Conservation (phyloP, 2,888 invertebrate genomes). For the Criorhina ranunculi region DNA sequence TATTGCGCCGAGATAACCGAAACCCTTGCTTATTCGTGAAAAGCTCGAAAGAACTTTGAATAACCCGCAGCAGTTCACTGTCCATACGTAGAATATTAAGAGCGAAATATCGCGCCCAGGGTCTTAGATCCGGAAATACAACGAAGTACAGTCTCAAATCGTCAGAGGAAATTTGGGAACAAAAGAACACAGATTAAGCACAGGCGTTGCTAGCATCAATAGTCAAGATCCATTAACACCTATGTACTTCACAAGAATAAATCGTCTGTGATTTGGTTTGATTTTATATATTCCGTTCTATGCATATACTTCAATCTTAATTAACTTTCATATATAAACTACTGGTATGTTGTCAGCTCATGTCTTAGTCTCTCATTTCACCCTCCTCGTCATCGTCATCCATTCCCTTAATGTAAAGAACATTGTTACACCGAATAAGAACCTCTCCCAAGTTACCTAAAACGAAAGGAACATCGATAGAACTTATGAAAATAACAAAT, state of each 20-base stretch:
- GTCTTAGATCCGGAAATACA: too few species aligned
- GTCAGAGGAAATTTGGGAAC: too few species aligned
- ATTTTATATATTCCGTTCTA: slow-evolving; percentile 40
- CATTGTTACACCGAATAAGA: slow-evolving; percentile 98
- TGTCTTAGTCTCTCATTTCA: slow-evolving; percentile 89
- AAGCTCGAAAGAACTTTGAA: too few species aligned
- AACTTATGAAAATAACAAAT: background rate
- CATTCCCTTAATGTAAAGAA: slow-evolving; percentile 96
- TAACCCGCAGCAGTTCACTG: too few species aligned
- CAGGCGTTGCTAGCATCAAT: too few species aligned
- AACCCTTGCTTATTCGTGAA: too few species aligned
- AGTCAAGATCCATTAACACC: too few species aligned
- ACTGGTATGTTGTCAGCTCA: background rate
- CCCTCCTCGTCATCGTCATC: slow-evolving; percentile 99
- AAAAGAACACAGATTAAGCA: too few species aligned
- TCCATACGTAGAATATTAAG: too few species aligned
- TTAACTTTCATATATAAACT: slow-evolving; percentile 45
- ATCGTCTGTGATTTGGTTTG: background rate
- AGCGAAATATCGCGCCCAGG: too few species aligned
- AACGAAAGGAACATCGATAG: slow-evolving; percentile 1
- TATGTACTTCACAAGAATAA: background rate
- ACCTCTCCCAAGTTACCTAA: slow-evolving; percentile 97
- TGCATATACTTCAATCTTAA: slow-evolving; percentile 39
- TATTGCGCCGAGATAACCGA: too few species aligned
- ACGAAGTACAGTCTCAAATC: too few species aligned